Base-by-base conservation (phyloP, 2,888 invertebrate genomes). In the Athalia circularis region DNA sequence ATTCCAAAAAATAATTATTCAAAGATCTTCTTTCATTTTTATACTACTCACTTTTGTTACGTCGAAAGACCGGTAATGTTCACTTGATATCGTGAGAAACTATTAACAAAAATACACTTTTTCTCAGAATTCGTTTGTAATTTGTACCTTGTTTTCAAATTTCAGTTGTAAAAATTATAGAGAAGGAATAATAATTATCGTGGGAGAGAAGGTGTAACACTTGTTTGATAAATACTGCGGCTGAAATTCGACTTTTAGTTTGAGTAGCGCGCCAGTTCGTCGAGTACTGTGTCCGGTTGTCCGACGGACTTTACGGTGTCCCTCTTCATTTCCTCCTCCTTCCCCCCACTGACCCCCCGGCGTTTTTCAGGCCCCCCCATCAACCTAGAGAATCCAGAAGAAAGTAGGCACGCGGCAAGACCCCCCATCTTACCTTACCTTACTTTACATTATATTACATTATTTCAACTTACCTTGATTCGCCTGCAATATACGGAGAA, bases 311-410 rank as follows among this genome's bases (percentile, higher is more conserved):
- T 75, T 64, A 50, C 48, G 62, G 75, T 59, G 50, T 50, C 62
- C 62, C 64, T 62, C 43, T 75, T 62, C 13, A 7, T 11, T 52
- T 75, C 50, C 52, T 45, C 43, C 8, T 62, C 62, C 74, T 75
- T 50, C 6, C 13, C 48, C 62, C 59, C 48, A 61, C 59, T 29
- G 57, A 8, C 72, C 57, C 59, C 72, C 57, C 59, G 47, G 13
- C 43, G 47, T 13, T 45, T n/a, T 48, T 75, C 61, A 8, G 70
- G 29, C 64, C 75, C 75, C 75, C 45, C 75, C 75, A 64, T 52
- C 75, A n/a, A 59, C 47, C 75, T 64, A 75, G 75, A 75, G 75
- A 75, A 75, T 75, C 64, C 75, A 61, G 75, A 75, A 75, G 75
- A 75, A 75, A 75, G 75, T 75, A 75, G 75, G 75, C 75, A 64